phyloP scores from a whole-genome alignment of 2,113 vertebrate species.

The Anseranas semipalmata region DNA sequence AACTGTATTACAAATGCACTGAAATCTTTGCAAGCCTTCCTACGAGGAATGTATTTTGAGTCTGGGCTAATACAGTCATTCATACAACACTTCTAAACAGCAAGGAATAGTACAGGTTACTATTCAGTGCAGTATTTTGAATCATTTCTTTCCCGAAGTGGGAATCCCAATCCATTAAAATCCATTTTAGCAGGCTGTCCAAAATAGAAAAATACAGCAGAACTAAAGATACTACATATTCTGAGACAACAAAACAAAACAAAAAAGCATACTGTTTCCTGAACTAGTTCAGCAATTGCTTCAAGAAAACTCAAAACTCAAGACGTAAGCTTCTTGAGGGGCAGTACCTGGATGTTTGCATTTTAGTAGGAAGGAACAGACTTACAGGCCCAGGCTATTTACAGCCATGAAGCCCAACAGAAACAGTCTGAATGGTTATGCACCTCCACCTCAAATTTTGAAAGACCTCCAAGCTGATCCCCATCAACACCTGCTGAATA shows the following conservation, averaged over 20 bases:
- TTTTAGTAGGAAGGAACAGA: not conserved
- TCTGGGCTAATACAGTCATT: rapidly evolving
- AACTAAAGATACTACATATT: not conserved
- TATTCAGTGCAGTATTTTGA: not conserved
- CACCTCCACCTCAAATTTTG: not conserved
- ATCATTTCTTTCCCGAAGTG: rapidly evolving
- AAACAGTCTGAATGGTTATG: not conserved
- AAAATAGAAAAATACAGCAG: not conserved
- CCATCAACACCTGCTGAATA: not conserved
- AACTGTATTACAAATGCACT: not conserved
- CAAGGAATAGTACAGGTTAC: not conserved
- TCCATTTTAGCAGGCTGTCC: not conserved
- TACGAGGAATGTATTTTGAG: not conserved
- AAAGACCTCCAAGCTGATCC: not conserved
- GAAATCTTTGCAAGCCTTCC: not conserved
- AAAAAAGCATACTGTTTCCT: not conserved
- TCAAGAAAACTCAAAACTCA: not conserved
- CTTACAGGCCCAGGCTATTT: not conserved
- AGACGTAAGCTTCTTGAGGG: not conserved
- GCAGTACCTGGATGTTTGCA: not conserved
- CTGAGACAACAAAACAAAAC: not conserved
- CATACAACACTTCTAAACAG: not conserved
- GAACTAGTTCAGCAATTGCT: not conserved
- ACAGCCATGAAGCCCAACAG: not conserved
- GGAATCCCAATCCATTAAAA: not conserved